A percentile compares a stretch with the other conserved stretches of the same genome.
phyloP scores from a whole-genome alignment of 2,888 invertebrate genomes.

The Deilephila porcellus region DNA sequence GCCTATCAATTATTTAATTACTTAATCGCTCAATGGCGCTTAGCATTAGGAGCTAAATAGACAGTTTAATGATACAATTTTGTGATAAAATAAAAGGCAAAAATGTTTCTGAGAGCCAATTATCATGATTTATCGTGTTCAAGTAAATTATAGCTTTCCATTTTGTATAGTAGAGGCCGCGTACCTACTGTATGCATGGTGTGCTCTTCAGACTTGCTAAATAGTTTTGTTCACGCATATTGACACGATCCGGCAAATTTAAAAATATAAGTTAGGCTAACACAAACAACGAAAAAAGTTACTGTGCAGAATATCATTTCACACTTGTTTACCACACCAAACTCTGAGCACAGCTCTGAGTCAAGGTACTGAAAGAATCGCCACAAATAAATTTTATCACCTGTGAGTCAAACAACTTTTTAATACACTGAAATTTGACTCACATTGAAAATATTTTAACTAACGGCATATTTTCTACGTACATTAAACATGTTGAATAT shows the following conservation, averaged over 20 bases:
- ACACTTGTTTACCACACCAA: slow-evolving; percentile 5
- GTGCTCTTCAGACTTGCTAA: slow-evolving; percentile 45
- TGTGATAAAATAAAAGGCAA: background rate
- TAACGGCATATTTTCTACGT: background rate
- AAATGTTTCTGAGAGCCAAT: slow-evolving; percentile 1
- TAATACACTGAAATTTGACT: background rate
- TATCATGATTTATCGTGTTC: background rate
- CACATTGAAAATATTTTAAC: background rate
- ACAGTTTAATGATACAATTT: background rate
- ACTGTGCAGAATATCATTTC: background rate
- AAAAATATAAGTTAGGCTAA: background rate
- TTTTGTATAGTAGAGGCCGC: background rate
- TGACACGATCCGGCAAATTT: slow-evolving; percentile 7
- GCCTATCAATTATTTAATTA: background rate
- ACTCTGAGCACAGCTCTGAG: no score
- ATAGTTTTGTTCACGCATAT: slow-evolving; percentile 44
- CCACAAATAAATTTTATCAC: background rate
- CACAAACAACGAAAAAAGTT: background rate
- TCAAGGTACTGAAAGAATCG: background rate
- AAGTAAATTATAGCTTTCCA: slow-evolving; percentile 9
- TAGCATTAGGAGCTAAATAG: slow-evolving; percentile 2
- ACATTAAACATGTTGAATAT: no score
- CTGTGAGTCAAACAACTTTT: background rate
- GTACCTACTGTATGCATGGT: background rate
- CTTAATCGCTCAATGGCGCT: slow-evolving; percentile 7